Percentiles rank a stretch among this genome's conserved stretches.
phyloP scores from a whole-genome alignment of 1,140 invertebrate species.

The Sitobion miscanthi region DNA sequence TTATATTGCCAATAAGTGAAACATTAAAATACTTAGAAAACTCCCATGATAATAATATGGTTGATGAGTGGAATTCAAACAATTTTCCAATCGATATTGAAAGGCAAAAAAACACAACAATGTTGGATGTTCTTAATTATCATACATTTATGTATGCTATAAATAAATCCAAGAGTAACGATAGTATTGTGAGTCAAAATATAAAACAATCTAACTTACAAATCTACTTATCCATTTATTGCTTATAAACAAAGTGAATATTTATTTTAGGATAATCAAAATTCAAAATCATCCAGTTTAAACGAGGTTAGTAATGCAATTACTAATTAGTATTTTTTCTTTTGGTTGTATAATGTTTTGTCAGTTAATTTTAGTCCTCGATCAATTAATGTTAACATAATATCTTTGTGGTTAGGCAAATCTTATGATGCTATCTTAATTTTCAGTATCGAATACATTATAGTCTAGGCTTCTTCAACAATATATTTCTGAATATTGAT shows the following conservation, averaged over 20 bases:
- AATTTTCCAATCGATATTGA: slow-evolving; percentile 48
- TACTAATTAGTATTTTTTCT: background rate
- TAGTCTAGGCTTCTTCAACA: background rate
- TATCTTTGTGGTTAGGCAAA: background rate
- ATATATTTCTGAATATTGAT: no score
- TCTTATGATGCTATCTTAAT: background rate
- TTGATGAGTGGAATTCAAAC: background rate
- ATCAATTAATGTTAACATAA: background rate
- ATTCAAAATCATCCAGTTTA: background rate
- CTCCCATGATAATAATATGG: slow-evolving; percentile 8
- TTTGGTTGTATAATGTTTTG: background rate
- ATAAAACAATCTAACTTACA: background rate
- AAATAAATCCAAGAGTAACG: background rate
- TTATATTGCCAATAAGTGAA: slow-evolving; percentile 43
- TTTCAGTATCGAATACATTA: background rate
- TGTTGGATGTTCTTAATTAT: slow-evolving; percentile 50
- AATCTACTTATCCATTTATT: background rate
- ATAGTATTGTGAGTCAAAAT: slow-evolving; percentile 21
- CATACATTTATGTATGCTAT: slow-evolving; percentile 12
- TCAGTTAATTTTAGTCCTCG: background rate
- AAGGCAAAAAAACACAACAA: slow-evolving; percentile 45
- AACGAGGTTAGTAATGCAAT: background rate
- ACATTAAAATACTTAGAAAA: slow-evolving; percentile 50
- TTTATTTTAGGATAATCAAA: background rate
- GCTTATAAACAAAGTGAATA: background rate